These are phyloP conservation scores for Gambusia holbrooki DNA, from an alignment of 2,113 vertebrate genomes.

Conservation along the genomic window DNA sequence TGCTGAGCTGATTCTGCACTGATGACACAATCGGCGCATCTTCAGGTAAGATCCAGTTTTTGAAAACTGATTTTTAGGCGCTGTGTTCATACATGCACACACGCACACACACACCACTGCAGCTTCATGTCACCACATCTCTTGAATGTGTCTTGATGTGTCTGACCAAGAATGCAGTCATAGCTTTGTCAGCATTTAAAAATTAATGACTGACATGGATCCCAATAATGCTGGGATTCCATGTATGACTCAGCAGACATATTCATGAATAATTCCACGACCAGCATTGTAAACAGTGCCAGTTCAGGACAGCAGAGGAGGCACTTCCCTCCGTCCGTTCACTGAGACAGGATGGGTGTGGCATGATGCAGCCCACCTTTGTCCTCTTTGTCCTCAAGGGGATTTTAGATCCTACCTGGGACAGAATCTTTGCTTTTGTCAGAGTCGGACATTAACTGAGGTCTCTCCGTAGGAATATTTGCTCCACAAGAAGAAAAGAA, in stretches of 20 bases:
- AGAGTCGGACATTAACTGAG: constrained; percentile 8
- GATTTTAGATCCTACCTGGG: not conserved
- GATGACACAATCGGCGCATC: constrained; percentile 9
- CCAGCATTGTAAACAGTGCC: not conserved
- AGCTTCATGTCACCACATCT: constrained; percentile 19
- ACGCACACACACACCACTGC: constrained; percentile 5
- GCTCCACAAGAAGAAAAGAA: not conserved
- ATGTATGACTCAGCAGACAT: constrained; percentile 11
- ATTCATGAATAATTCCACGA: constrained; percentile 28
- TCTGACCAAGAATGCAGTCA: not conserved
- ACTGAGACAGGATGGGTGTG: constrained; percentile 59
- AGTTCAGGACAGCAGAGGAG: constrained; percentile 14
- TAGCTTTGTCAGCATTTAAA: constrained; percentile 14
- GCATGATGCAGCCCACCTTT: constrained; percentile 38
- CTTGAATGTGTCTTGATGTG: constrained; percentile 35
- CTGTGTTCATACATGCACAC: not conserved
- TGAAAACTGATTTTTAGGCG: not conserved
- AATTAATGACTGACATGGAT: not conserved
- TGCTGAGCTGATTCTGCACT: constrained; percentile 29
- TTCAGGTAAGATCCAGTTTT: constrained; percentile 49
- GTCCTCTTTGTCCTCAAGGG: constrained; percentile 20
- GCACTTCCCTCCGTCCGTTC: constrained; percentile 19
- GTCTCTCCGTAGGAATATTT: not conserved
- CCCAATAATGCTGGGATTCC: not conserved
- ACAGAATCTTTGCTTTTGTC: not conserved